These are phyloP conservation scores for Vidua chalybeata DNA, from an alignment of 2,113 vertebrate species.

Conservation along the genomic window DNA sequence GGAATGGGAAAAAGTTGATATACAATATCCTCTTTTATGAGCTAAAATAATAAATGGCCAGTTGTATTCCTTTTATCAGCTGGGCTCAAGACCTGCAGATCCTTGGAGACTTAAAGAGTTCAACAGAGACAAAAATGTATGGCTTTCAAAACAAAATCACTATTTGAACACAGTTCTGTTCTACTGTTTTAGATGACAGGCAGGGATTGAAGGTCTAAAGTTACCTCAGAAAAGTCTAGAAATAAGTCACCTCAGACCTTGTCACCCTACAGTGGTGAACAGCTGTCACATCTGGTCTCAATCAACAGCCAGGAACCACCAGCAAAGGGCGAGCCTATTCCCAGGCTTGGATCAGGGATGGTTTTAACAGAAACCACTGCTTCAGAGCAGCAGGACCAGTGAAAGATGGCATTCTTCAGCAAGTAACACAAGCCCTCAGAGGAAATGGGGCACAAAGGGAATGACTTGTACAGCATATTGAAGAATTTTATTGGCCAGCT, in stretches of 20 bases:
- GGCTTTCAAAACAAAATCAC: not conserved
- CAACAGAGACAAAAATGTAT: not conserved
- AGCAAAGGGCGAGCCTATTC: not conserved
- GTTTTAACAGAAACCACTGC: not conserved
- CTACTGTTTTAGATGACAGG: slow-evolving; percentile 1
- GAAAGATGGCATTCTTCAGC: not conserved
- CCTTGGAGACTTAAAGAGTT: not conserved
- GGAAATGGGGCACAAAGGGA: not conserved
- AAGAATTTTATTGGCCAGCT: not conserved
- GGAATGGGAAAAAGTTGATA: slow-evolving; percentile 58
- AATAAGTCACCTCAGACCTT: not conserved
- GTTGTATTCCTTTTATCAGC: slow-evolving; percentile 38
- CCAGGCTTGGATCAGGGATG: not conserved
- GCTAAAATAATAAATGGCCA: slow-evolving; percentile 41
- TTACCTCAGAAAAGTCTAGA: not conserved
- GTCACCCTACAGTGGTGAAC: not conserved
- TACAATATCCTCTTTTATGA: slow-evolving; percentile 50
- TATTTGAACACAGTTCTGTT: not conserved
- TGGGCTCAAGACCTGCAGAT: not conserved
- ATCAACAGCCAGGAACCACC: not conserved
- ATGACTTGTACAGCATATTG: rapidly evolving
- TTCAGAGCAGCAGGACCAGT: not conserved
- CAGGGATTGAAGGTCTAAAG: not conserved
- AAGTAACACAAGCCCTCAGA: not conserved
- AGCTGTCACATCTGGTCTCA: slow-evolving; percentile 25